Conservation (phyloP, 2,888 invertebrate genomes). For the Dione vanillae region DNA sequence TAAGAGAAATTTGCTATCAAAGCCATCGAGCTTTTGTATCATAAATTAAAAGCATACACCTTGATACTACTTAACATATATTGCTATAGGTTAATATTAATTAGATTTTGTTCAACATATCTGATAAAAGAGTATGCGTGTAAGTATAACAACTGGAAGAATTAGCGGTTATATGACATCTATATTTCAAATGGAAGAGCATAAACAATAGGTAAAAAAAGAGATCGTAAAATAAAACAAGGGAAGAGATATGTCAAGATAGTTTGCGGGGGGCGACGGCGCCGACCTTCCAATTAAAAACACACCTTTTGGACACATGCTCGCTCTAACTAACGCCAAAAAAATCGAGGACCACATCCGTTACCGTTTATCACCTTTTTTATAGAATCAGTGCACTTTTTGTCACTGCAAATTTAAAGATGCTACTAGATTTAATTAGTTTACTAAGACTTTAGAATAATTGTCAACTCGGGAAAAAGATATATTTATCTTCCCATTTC, state of each 20-base stretch:
- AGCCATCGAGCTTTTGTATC: no score
- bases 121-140: neutral
- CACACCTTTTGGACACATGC: conserved; percentile 84
- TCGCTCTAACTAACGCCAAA: conserved; percentile 74
- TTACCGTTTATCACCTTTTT: conserved; percentile 70
- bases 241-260: conserved; percentile 84
- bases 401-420: conserved; percentile 31
- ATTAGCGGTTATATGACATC: conserved; percentile 72
- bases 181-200: conserved; percentile 73
- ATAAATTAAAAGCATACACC: no score
- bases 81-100: neutral
- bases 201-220: conserved; percentile 76
- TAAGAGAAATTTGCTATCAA: neutral
- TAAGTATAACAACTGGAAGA: conserved; percentile 45
- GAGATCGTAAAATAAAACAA: conserved; percentile 83
- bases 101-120: neutral
- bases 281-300: conserved; percentile 81
- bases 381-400: conserved; percentile 43
- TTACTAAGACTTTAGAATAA: neutral
- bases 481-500: conserved; percentile 11
- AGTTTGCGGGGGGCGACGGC: conserved; percentile 70
- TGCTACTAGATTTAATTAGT: conserved; percentile 12
- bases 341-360: conserved; percentile 74
- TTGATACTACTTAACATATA: neutral
- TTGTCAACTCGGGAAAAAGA: neutral